These are phyloP conservation scores for Bellardia bayeri DNA, from an alignment of 2,888 invertebrate genomes.

Conservation along the genomic window DNA sequence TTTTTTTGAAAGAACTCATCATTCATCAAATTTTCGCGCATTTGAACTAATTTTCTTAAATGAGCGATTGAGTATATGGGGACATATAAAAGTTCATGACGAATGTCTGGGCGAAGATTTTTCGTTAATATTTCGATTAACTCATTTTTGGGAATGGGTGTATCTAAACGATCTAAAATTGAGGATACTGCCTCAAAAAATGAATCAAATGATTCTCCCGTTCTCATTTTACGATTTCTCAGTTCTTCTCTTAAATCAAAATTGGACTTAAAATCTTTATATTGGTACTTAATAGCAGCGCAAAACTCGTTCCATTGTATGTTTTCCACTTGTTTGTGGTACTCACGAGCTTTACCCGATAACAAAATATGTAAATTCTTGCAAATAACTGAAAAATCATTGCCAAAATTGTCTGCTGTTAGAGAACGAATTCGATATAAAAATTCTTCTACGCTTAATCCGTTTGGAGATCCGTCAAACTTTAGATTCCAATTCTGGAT, in stretches of 20 bases:
- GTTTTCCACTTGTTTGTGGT: constrained; percentile 37
- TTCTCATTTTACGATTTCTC: constrained; percentile 8
- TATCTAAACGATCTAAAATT: constrained; percentile 24
- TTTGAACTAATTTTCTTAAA: constrained; percentile 32
- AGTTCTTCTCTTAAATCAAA: constrained; percentile 32
- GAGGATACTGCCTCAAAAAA: constrained; percentile 27
- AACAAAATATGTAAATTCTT: no score
- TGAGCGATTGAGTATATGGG: constrained; percentile 37
- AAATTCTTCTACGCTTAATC: constrained; percentile 37
- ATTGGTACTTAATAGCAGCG: constrained; percentile 12
- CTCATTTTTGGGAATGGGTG: constrained; percentile 3
- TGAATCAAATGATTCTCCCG: constrained; percentile 26
- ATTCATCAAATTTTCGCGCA: constrained; percentile 31
- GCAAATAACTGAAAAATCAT: constrained; percentile 3
- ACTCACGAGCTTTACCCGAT: constrained; percentile 19
- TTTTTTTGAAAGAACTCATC: constrained; percentile 11
- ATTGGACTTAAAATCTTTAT: constrained; percentile 36
- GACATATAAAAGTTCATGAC: constrained; percentile 38
- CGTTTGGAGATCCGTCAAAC: constrained; percentile 27
- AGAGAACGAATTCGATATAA: constrained; percentile 29
- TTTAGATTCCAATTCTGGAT: constrained; percentile 43
- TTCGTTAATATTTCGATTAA: constrained; percentile 11
- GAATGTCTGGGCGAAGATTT: constrained; percentile 21
- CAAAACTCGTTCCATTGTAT: constrained; percentile 43
- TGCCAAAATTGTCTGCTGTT: constrained; percentile 24